These are phyloP conservation scores for Amazona ochrocephala DNA, from an alignment of 2,797 vertebrate genomes.

Conservation along the genomic window DNA sequence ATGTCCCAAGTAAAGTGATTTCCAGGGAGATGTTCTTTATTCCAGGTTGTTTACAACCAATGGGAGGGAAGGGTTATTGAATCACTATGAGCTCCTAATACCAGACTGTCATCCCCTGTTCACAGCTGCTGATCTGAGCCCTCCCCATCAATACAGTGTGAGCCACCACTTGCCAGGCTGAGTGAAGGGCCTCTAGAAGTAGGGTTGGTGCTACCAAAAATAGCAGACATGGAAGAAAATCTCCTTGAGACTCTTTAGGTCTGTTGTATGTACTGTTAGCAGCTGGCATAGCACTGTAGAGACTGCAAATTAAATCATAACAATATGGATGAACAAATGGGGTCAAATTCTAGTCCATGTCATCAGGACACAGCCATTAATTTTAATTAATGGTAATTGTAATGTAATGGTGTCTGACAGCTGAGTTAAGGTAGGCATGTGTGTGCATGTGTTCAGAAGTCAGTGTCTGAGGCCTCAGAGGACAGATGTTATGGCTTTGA, in stretches of 20 bases:
- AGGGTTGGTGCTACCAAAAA: background rate
- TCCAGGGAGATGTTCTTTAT: background rate
- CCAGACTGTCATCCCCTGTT: background rate
- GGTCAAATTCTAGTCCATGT: background rate
- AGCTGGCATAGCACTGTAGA: background rate
- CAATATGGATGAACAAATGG: background rate
- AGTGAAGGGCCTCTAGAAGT: background rate
- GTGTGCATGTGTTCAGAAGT: fast-evolving
- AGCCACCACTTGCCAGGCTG: fast-evolving
- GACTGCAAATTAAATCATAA: background rate
- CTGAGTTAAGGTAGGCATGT: background rate
- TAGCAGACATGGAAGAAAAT: background rate
- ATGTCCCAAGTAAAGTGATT: background rate
- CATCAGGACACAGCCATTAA: background rate
- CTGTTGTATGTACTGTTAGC: background rate
- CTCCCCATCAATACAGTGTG: background rate
- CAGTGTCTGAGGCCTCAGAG: background rate
- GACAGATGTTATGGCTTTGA: background rate
- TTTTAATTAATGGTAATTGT: background rate
- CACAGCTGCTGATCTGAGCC: background rate
- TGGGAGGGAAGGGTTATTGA: background rate
- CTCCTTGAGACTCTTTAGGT: background rate
- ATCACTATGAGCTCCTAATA: background rate
- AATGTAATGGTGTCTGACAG: background rate
- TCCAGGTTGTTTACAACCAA: fast-evolving